Evolutionary conservation across 1,140 invertebrate genomes (phyloP), one percentile per base, ranked within the genome.

Genomic region (Rhopalosiphum padi): DNA sequence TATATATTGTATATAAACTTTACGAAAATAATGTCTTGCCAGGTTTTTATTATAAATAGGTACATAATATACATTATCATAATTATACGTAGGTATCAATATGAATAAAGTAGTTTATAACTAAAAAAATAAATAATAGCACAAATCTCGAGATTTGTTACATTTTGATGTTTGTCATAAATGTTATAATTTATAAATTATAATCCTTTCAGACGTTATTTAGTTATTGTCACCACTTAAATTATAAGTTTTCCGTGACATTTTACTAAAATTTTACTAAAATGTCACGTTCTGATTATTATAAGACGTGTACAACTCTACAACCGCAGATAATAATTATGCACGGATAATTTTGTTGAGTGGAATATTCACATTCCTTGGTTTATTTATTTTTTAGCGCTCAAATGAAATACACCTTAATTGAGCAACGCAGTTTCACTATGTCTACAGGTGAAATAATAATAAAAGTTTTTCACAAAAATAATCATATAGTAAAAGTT

Each of bases 261-360:
- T 85, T 43, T 85, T 41, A 43, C 2, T 43, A 48, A 46, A 86
- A 85, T 85, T 43, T 85, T 41, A 43, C 2, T 43, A 48, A 46
- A 86, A 25, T 48, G 46, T 89, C 87, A 89, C 87, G 87, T 89
- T 89, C 87, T 89, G 87, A 89, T 89, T 89, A 51, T 53, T 89
- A 53, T 53, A 35, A 15, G 48, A 85, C 35, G 37, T 89, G n/a
- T 37, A 88, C 46, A 88, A 87, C 6, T 87, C 86, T 88, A 89
- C n/a, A 51, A 89, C 48, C 48, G n/a, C 48, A 89, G 48, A 51
- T 37, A 89, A 53, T 89, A 89, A 51, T 89, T 89, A 89, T 53
- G 87, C n/a, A 25, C n/a, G 48, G 48, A 89, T 89, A 89, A 89
- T 89, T 53, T 89, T 89, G 30, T 53, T 23, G 46, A 53, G 48